Evolutionary conservation across 2,113 vertebrate species (phyloP).

Genomic region (Cynoglossus semilaevis): DNA sequence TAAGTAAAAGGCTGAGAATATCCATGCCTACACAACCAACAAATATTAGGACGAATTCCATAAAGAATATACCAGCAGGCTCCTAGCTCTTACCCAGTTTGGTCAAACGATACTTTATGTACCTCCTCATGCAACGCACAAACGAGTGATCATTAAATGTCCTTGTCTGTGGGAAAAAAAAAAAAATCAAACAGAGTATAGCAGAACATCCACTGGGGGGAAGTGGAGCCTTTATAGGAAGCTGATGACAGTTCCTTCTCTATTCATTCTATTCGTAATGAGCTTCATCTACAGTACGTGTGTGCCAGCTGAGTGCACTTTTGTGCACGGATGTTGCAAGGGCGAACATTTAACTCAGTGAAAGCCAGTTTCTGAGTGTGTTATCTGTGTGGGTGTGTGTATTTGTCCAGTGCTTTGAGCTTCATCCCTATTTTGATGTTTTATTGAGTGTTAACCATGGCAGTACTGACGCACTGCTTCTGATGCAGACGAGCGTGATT

Average conservation of each 20-base stretch:
- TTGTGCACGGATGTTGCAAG: slow-evolving; percentile 11
- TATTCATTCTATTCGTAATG: slow-evolving; percentile 40
- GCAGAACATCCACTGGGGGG: slow-evolving; percentile 51
- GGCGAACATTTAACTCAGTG: not conserved
- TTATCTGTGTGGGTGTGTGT: slow-evolving; percentile 56
- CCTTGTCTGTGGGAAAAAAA: slow-evolving; percentile 54
- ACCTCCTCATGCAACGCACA: slow-evolving; percentile 41
- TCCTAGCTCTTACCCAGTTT: slow-evolving; percentile 24
- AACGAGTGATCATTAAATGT: slow-evolving; percentile 61
- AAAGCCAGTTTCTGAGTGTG: slow-evolving; percentile 34
- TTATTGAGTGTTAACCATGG: slow-evolving; percentile 70
- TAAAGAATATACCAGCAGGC: slow-evolving; percentile 59
- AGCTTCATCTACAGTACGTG: slow-evolving; percentile 14
- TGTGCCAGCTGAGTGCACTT: slow-evolving; percentile 3
- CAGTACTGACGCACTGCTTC: slow-evolving; percentile 57
- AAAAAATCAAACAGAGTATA: slow-evolving; percentile 27
- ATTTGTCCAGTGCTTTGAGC: slow-evolving; percentile 59
- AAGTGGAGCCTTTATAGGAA: slow-evolving; percentile 57
- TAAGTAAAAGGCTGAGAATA: too few relatives aligned
- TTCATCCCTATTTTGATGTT: slow-evolving; percentile 70
- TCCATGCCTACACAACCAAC: not conserved
- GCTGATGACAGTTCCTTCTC: slow-evolving; percentile 54
- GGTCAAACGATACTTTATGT: slow-evolving; percentile 22
- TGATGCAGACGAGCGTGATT: slow-evolving; percentile 50
- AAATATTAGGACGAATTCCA: slow-evolving; percentile 78